Conservation (phyloP, 1,140 invertebrate species). For the Aphaenogaster floridana region DNA sequence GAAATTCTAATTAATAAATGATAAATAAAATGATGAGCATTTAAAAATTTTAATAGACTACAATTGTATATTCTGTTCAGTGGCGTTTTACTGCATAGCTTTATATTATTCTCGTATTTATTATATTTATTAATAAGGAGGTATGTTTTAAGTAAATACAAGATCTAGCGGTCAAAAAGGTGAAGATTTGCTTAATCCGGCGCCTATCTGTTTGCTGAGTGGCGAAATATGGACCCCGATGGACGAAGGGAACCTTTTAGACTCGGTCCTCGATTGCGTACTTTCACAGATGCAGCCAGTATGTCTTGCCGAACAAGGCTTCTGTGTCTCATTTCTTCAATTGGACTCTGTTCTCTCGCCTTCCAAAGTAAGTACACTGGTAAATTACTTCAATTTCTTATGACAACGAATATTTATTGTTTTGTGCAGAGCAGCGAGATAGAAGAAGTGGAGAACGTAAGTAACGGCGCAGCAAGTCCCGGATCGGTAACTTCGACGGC, state of each 20-base stretch:
- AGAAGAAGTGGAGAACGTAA: slow-evolving; percentile 80
- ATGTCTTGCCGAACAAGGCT: slow-evolving; percentile 97
- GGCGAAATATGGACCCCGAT: slow-evolving; percentile 82
- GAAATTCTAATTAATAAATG: background rate
- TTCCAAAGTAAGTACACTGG: slow-evolving; percentile 81
- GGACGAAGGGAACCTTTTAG: slow-evolving; percentile 85
- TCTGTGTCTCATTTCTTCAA: slow-evolving; percentile 97
- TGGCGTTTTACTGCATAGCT: background rate
- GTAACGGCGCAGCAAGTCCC: slow-evolving; percentile 81
- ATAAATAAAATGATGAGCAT: background rate
- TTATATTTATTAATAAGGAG: slow-evolving; percentile 23
- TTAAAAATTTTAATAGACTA: background rate
- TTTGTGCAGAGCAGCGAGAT: slow-evolving; percentile 77
- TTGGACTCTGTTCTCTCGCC: slow-evolving; percentile 89
- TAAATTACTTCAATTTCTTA: background rate
- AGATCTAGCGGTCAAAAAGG: slow-evolving; percentile 81
- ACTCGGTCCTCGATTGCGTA: slow-evolving; percentile 93
- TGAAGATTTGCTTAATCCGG: slow-evolving; percentile 82
- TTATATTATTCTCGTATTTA: background rate
- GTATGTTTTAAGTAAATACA: slow-evolving; percentile 67
- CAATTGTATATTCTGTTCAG: background rate
- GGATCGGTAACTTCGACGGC: slow-evolving; percentile 83
- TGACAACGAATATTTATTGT: background rate
- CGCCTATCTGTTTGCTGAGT: slow-evolving; percentile 83
- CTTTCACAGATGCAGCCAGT: slow-evolving; percentile 96